Evolutionary conservation across 2,113 vertebrate species (phyloP), one percentile per base, ranked within the genome.

Genomic region (Echinops telfairi): DNA sequence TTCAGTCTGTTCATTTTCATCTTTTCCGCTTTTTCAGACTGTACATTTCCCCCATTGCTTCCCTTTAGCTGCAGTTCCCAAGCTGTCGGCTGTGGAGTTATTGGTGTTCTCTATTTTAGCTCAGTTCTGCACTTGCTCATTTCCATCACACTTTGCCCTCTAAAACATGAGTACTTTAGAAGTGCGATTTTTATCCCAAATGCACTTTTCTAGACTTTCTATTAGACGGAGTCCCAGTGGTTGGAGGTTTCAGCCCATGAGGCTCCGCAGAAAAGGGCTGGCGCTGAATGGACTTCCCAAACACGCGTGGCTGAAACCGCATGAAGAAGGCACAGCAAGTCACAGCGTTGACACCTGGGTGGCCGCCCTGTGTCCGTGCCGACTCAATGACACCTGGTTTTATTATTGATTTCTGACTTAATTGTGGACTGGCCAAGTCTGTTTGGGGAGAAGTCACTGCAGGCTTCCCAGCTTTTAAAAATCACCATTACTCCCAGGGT

Each of bases 401-500:
- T 60, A 27, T 47, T 57, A 80, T 43, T 85, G 66, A 58, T 78
- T 84, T 64, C 80, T 79, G 73, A 85, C 40, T 83, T 75, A 64
- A 2, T 57, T 68, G 75, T 75, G 16, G 29, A 64, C 57, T 70
- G 75, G 70, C 57, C 66, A 38, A 6, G 27, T 78, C 75, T 86
- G 47, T 88, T 90, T 89, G 33, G 79, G 88, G 83, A 94, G 90
- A 93, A 95, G 93, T 96, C 88, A 76, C 58, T 71, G 58, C 82
- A 75, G 90, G 90, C 92, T 96, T 95, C 92, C 90, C 64, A 93
- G 95, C 95, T 91, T 95, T 95, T 95, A 92, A 96, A 90, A 80
- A 73, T 93, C 86, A 53, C 85, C 40, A 89, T 88, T 71, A 91
- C 84, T 85, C 11, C 64, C 62, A 88, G 79, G 95, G 96, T 0